Evolutionary conservation across 2,797 vertebrate genomes (phyloP).

Genomic region (Scomberomorus guttatus): DNA sequence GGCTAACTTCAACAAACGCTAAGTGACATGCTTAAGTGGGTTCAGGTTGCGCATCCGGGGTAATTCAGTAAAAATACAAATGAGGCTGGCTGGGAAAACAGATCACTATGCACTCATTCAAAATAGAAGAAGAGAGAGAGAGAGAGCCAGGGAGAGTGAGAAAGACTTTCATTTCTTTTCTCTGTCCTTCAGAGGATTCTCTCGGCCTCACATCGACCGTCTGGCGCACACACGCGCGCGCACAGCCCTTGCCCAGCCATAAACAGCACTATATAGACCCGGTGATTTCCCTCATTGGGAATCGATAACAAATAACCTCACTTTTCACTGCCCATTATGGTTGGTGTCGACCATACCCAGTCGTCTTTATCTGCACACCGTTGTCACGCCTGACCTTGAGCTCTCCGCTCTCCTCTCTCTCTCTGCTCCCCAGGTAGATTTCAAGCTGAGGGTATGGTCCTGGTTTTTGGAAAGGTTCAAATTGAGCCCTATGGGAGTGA

Average conservation of each 20-base stretch:
- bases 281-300: slow-evolving; percentile 86
- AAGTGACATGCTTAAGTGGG: slow-evolving; percentile 88
- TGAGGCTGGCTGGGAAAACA: slow-evolving; percentile 81
- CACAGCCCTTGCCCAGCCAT: slow-evolving; percentile 61
- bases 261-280: slow-evolving; percentile 82
- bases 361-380: slow-evolving; percentile 79
- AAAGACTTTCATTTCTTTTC: slow-evolving; percentile 64
- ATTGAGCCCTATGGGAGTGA: slow-evolving; percentile 83
- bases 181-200: slow-evolving; percentile 68
- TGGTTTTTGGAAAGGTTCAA: slow-evolving; percentile 83
- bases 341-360: slow-evolving; percentile 70
- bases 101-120: slow-evolving; percentile 81
- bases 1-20: slow-evolving; percentile 87
- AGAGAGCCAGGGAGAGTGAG: slow-evolving; percentile 13
- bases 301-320: slow-evolving; percentile 89
- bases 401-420: slow-evolving; percentile 54
- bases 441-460: slow-evolving; percentile 72
- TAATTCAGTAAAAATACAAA: slow-evolving; percentile 90
- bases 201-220: slow-evolving; percentile 43
- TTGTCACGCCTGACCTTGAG: slow-evolving; percentile 83
- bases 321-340: slow-evolving; percentile 86
- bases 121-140: slow-evolving; percentile 62
- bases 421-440: slow-evolving; percentile 73
- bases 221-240: slow-evolving; percentile 17
- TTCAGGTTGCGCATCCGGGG: slow-evolving; percentile 87